Percentiles rank a stretch among this genome's conserved stretches.
phyloP scores from a whole-genome alignment of 2,888 invertebrate genomes.

The Aricia artaxerxes region DNA sequence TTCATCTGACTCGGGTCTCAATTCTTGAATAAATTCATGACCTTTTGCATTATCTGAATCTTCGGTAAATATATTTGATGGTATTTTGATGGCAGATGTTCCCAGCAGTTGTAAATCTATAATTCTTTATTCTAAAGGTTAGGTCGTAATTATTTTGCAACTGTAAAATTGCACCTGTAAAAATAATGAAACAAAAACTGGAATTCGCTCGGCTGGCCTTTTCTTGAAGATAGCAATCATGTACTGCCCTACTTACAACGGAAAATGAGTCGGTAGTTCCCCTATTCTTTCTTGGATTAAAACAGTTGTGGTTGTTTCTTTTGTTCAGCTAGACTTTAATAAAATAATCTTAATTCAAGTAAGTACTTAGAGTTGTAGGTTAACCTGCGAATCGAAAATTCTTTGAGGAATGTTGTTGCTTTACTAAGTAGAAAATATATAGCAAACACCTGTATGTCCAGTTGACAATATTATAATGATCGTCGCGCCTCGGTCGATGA shows the following conservation, averaged over 20 bases:
- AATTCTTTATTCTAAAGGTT: background rate
- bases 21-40: background rate
- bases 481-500: slow-evolving; percentile 54
- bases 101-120: background rate
- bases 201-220: background rate
- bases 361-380: background rate
- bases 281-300: background rate
- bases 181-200: background rate
- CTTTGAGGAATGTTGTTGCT: background rate
- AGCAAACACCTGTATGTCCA: slow-evolving; percentile 9
- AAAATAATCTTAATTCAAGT: too few species aligned
- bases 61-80: background rate
- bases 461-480: slow-evolving; percentile 32
- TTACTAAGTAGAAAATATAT: background rate
- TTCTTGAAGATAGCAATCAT: background rate
- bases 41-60: background rate
- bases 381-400: background rate
- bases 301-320: background rate
- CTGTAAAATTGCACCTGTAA: background rate
- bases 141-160: background rate
- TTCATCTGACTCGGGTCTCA: background rate
- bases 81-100: background rate
- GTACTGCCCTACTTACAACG: slow-evolving; percentile 9
- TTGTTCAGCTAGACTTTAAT: too few species aligned
- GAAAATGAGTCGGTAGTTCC: background rate